Percentiles rank a stretch among this genome's conserved stretches.
Evolutionary conservation across 2,113 vertebrate species (phyloP).

Genomic region (Leptobrachium leishanense): DNA sequence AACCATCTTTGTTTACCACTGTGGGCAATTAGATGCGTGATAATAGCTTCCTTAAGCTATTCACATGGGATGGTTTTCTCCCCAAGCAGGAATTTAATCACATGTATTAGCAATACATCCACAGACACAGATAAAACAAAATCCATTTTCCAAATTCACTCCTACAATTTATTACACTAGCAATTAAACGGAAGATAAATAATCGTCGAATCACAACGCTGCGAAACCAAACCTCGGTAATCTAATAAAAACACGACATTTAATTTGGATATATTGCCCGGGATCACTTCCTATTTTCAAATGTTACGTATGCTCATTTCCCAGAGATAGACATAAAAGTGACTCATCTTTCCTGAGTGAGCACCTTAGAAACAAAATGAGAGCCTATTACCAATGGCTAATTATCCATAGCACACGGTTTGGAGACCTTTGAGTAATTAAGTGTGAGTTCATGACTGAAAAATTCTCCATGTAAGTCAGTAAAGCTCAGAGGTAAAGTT

Average conservation of each 20-base stretch:
- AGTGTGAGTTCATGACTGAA: background rate
- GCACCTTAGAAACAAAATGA: slow-evolving; percentile 7
- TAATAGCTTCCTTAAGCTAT: slow-evolving; percentile 45
- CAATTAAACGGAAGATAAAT: no score
- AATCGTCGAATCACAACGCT: no score
- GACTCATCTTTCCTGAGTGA: slow-evolving; percentile 15
- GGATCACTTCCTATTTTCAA: slow-evolving; percentile 22
- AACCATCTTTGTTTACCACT: slow-evolving; percentile 43
- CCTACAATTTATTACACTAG: no score
- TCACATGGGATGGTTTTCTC: slow-evolving; percentile 35
- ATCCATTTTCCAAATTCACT: slow-evolving; percentile 20
- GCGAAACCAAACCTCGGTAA: slow-evolving; percentile 2
- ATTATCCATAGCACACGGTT: background rate
- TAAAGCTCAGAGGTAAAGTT: background rate
- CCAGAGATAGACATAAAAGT: slow-evolving; percentile 14
- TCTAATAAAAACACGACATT: background rate
- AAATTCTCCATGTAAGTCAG: background rate
- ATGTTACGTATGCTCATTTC: slow-evolving; percentile 9
- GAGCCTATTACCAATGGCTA: slow-evolving; percentile 6
- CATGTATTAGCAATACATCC: slow-evolving; percentile 44
- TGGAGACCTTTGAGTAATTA: background rate
- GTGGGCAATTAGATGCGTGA: slow-evolving; percentile 33
- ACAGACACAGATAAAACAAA: slow-evolving; percentile 29
- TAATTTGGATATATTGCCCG: background rate
- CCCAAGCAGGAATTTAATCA: slow-evolving; percentile 45